Evolutionary conservation across 2,113 vertebrate genomes (phyloP).

Genomic region (Nansenia antarctica): DNA sequence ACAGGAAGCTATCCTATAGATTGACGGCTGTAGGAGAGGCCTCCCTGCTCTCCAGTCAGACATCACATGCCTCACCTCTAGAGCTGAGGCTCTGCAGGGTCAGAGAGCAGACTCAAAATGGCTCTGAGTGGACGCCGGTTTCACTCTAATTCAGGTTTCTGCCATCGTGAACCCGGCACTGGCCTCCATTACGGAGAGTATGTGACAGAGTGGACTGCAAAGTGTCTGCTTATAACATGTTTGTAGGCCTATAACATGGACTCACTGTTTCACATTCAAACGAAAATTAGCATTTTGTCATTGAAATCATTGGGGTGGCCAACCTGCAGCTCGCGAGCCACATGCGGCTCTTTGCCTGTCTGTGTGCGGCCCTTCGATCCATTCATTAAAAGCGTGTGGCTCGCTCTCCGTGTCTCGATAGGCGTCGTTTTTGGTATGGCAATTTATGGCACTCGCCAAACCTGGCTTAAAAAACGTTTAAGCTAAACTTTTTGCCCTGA

Average conservation of each 20-base stretch:
- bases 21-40: no score
- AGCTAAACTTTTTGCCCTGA: no score
- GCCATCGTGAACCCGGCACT: constrained; percentile 33
- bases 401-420: no score
- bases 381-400: no score
- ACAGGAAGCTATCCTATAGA: no score
- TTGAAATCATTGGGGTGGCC: no score
- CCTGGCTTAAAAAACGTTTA: no score
- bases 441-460: no score
- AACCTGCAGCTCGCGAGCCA: no score
- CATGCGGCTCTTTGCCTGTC: no score
- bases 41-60: constrained; percentile 23
- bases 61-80: constrained; percentile 44
- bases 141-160: constrained; percentile 61
- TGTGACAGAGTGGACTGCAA: neutral
- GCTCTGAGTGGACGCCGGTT: constrained; percentile 46
- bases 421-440: no score
- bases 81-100: constrained; percentile 53
- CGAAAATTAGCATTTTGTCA: neutral
- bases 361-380: no score
- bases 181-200: constrained; percentile 40
- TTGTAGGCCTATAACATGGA: neutral
- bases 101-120: constrained; percentile 52
- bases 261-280: neutral
- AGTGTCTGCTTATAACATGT: neutral